These are phyloP conservation scores for Xyliphius kryptos DNA, from an alignment of 2,113 vertebrate species.

Conservation along the genomic window DNA sequence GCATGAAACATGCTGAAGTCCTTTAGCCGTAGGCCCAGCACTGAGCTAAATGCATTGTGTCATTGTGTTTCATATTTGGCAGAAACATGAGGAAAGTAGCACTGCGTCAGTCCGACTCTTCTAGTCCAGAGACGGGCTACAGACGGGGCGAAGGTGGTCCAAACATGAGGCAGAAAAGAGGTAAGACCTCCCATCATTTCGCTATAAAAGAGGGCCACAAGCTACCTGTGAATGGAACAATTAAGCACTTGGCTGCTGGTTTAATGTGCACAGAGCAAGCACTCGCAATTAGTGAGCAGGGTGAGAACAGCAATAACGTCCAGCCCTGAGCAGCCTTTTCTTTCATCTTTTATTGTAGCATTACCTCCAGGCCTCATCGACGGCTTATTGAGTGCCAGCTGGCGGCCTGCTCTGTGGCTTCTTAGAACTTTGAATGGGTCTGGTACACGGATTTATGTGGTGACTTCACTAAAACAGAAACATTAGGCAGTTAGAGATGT, in stretches of 20 bases:
- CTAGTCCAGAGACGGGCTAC: slow-evolving; percentile 72
- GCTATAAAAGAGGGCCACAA: background rate
- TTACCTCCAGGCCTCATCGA: slow-evolving; percentile 4
- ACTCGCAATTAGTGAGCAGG: background rate
- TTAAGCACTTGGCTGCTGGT: background rate
- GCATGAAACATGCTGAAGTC: background rate
- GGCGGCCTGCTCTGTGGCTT: background rate
- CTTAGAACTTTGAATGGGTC: background rate
- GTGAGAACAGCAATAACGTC: background rate
- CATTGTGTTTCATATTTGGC: slow-evolving; percentile 2
- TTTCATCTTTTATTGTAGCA: slow-evolving; percentile 16
- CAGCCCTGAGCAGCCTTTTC: background rate
- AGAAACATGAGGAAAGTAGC: slow-evolving; percentile 73
- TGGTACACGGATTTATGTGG: no score
- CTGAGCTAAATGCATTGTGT: slow-evolving; percentile 11
- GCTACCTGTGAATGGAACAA: background rate
- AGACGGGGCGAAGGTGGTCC: slow-evolving; percentile 72
- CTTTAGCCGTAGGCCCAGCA: background rate
- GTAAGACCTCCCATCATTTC: slow-evolving; percentile 53
- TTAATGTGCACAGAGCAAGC: background rate
- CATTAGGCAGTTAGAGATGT: no score
- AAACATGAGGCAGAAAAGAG: slow-evolving; percentile 75
- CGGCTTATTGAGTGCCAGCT: slow-evolving; percentile 6
- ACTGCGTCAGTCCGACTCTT: slow-evolving; percentile 71
- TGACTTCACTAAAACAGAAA: no score